Evolutionary conservation across 2,797 vertebrate species (phyloP).

Genomic region (Melanotaenia boesemani): DNA sequence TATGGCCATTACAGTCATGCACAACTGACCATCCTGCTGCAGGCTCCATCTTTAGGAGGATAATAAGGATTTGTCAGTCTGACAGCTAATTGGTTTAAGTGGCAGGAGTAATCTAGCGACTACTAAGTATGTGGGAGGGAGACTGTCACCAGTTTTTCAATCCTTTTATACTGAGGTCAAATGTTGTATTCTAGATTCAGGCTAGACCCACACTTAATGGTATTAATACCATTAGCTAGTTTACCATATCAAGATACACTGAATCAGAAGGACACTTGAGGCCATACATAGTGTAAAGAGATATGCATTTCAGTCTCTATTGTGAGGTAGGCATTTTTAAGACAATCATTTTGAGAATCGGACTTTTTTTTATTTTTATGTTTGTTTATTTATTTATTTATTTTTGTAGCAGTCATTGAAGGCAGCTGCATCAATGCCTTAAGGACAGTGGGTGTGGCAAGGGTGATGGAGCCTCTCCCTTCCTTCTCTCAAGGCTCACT

Average conservation of each 20-base stretch:
- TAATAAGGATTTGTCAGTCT: conserved; percentile 76
- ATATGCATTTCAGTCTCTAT: neutral
- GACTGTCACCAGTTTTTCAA: conserved; percentile 25
- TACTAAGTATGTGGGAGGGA: conserved; percentile 32
- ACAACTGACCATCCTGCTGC: conserved; percentile 45
- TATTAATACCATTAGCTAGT: neutral
- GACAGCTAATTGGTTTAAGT: conserved; percentile 79
- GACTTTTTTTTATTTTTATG: neutral
- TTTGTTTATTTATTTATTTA: neutral
- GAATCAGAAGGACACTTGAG: neutral
- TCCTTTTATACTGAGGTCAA: conserved; percentile 53
- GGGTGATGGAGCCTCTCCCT: conserved; percentile 25
- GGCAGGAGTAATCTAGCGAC: conserved; percentile 57
- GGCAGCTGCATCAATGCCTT: conserved; percentile 42
- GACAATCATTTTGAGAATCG: neutral
- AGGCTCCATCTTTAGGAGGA: conserved; percentile 60
- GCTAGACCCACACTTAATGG: conserved; percentile 2
- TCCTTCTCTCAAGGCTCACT: conserved; percentile 4
- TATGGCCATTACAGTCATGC: conserved; percentile 10
- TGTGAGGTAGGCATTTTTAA: neutral
- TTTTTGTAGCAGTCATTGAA: conserved; percentile 6
- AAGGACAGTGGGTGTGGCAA: conserved; percentile 74
- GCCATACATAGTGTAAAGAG: neutral
- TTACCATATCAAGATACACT: neutral
- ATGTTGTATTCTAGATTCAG: conserved; percentile 37